Conservation (phyloP, 2,797 vertebrate species). For the Anas bahamensis region DNA sequence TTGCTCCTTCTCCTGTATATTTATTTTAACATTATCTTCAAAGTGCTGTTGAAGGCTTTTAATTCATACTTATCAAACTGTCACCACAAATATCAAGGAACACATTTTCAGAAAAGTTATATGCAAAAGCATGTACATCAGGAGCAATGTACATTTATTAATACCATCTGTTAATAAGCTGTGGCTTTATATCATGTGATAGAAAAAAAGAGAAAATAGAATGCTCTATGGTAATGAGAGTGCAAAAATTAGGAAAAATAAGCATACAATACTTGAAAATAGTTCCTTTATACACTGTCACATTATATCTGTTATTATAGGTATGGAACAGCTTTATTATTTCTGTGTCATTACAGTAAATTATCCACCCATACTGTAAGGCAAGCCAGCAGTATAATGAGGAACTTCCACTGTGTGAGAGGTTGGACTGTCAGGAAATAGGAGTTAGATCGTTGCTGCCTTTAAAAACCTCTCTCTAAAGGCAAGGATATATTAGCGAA, state of each 20-base stretch:
- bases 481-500: neutral
- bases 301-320: neutral
- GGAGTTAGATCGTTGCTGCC: neutral
- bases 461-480: neutral
- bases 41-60: constrained; percentile 15
- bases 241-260: neutral
- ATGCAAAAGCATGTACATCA: neutral
- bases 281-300: neutral
- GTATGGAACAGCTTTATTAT: neutral
- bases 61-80: neutral
- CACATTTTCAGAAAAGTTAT: neutral
- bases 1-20: neutral
- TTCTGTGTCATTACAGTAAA: neutral
- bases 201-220: neutral
- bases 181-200: neutral
- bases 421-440: neutral
- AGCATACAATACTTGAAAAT: neutral
- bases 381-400: neutral
- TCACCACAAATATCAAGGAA: neutral
- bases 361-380: neutral
- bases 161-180: neutral
- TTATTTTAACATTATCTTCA: constrained; percentile 51
- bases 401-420: neutral
- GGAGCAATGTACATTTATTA: neutral
- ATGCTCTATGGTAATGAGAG: neutral